Evolutionary conservation across 2,113 vertebrate species (phyloP).

Genomic region (Cebidichthys violaceus): DNA sequence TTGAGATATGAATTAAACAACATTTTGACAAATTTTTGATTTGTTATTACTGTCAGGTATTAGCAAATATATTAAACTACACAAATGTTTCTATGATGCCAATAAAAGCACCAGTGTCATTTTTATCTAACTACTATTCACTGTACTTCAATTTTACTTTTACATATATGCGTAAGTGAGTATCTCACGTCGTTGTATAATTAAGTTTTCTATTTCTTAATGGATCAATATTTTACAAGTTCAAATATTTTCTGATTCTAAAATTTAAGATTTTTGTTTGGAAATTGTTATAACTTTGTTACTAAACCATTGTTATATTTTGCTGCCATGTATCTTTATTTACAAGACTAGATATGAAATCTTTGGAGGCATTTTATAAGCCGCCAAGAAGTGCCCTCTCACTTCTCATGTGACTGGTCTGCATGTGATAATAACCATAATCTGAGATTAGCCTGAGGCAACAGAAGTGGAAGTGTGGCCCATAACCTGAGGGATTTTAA

Average conservation of each 20-base stretch:
- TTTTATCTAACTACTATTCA: not conserved
- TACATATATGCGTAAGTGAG: not conserved
- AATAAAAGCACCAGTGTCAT: not conserved
- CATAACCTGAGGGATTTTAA: slow-evolving; percentile 71
- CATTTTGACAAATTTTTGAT: not conserved
- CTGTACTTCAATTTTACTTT: not conserved
- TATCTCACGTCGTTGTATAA: not conserved
- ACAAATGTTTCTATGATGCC: not conserved
- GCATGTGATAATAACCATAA: slow-evolving; percentile 64
- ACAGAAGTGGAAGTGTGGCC: slow-evolving; percentile 72
- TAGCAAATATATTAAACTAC: not conserved
- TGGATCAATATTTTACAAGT: not conserved
- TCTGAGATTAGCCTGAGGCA: slow-evolving; percentile 80
- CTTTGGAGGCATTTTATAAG: slow-evolving; percentile 4
- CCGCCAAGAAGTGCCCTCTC: slow-evolving; percentile 48
- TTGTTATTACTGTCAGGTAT: not conserved
- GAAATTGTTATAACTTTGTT: not conserved
- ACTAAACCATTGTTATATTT: not conserved
- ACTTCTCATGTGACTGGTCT: slow-evolving; percentile 39
- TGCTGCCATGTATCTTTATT: not conserved
- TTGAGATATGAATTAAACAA: not conserved
- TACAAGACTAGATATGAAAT: not conserved
- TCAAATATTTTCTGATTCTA: not conserved
- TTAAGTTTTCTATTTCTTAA: not conserved
- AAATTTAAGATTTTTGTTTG: not conserved